phyloP scores from a whole-genome alignment of 2,888 invertebrate species.

The Chironomus tentans region DNA sequence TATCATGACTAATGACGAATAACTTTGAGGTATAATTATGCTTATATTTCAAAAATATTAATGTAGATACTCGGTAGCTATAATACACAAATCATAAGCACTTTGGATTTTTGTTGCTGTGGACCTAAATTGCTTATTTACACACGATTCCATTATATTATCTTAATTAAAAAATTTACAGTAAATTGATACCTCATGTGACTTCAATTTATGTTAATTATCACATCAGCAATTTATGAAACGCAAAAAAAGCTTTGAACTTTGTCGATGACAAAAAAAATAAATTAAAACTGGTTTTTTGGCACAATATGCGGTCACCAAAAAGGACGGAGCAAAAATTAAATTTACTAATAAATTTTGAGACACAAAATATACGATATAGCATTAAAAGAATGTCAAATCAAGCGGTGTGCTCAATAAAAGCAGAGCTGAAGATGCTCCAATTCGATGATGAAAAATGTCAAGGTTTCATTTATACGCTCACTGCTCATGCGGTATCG shows the following conservation, averaged over 20 bases:
- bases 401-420: background rate
- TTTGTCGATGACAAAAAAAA: too few species aligned
- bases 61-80: too few species aligned
- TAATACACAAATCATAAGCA: too few species aligned
- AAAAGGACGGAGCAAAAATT: too few species aligned
- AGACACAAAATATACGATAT: background rate
- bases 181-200: background rate
- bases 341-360: too few species aligned
- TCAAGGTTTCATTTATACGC: slow-evolving; percentile 1
- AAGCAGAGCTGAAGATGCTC: slow-evolving; percentile 4
- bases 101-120: too few species aligned
- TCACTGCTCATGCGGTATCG: background rate
- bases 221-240: background rate
- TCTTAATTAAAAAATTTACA: background rate
- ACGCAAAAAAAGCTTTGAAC: too few species aligned
- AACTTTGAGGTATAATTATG: too few species aligned
- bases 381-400: background rate
- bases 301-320: too few species aligned
- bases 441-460: slow-evolving; percentile 20
- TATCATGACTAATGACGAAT: too few species aligned
- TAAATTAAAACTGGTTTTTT: too few species aligned
- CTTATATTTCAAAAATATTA: too few species aligned
- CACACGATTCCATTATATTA: background rate
- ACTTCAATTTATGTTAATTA: background rate
- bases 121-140: background rate